A percentile compares a stretch with the other conserved stretches of the same genome.
Conservation (phyloP, 1,140 invertebrate species). For the Bilobella aurantiaca region DNA sequence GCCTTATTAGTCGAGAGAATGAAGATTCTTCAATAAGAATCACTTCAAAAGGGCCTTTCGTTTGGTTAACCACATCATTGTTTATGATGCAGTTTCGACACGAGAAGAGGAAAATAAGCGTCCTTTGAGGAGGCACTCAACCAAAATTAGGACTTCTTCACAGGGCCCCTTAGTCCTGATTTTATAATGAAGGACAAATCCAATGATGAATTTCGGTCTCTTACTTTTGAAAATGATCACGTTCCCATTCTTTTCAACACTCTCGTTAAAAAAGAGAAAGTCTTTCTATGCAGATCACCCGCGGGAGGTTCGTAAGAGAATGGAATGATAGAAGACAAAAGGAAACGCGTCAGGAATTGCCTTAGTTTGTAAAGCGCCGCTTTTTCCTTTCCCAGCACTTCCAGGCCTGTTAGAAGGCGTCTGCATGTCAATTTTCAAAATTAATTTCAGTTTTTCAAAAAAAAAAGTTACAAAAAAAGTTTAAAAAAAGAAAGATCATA, state of each 20-base stretch:
- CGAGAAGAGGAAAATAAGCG: background rate
- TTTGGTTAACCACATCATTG: conserved; percentile 5
- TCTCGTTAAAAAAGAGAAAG: background rate
- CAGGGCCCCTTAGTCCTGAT: background rate
- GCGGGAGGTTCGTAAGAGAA: background rate
- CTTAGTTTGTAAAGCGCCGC: conserved; percentile 23
- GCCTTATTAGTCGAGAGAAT: background rate
- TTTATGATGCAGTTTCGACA: background rate
- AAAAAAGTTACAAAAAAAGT: too few relatives aligned
- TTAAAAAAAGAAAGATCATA: too few relatives aligned
- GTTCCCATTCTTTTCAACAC: background rate
- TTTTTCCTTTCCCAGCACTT: background rate
- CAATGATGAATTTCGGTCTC: conserved; percentile 15
- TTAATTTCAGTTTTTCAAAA: background rate
- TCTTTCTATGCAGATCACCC: conserved; percentile 26
- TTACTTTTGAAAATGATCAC: conserved; percentile 23
- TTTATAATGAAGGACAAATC: conserved; percentile 4
- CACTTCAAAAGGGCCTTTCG: background rate
- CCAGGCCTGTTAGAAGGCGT: background rate
- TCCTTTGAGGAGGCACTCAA: conserved; percentile 2
- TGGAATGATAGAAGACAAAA: background rate
- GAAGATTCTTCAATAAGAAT: background rate
- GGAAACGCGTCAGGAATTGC: conserved; percentile 25
- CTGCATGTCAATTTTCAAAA: background rate
- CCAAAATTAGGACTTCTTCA: background rate